A percentile compares a stretch with the other conserved stretches of the same genome.
phyloP scores from a whole-genome alignment of 2,888 invertebrate genomes.

The Cancer borealis region DNA sequence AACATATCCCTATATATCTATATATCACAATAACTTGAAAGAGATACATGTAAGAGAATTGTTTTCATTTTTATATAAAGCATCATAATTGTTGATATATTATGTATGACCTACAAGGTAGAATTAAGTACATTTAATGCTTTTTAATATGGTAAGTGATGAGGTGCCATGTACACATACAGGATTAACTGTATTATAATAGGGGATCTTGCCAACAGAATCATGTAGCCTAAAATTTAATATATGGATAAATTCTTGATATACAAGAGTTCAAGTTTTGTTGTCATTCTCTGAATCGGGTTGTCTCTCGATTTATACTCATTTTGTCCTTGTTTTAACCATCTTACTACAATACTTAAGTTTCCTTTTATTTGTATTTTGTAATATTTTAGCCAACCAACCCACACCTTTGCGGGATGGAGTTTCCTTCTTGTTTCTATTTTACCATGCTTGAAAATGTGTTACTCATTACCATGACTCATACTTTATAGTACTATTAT shows the following conservation, averaged over 20 bases:
- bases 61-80: background rate
- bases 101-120: background rate
- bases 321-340: background rate
- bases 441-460: background rate
- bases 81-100: background rate
- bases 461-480: background rate
- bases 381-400: too few relatives aligned
- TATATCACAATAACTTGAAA: conserved; percentile 10
- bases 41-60: background rate
- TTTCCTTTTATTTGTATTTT: too few relatives aligned
- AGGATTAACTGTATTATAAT: background rate
- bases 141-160: background rate
- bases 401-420: too few relatives aligned
- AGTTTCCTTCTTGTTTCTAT: background rate
- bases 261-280: background rate
- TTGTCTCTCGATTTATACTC: background rate
- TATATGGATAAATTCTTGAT: background rate
- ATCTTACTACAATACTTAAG: background rate
- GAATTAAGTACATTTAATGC: background rate
- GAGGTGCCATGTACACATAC: background rate
- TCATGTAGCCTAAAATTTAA: background rate
- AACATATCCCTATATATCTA: background rate
- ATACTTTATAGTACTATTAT: background rate
- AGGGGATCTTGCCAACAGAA: too few relatives aligned
- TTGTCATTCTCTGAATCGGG: background rate